Conservation (phyloP, 23 tunicate species). For the Trididemnum clinides region DNA sequence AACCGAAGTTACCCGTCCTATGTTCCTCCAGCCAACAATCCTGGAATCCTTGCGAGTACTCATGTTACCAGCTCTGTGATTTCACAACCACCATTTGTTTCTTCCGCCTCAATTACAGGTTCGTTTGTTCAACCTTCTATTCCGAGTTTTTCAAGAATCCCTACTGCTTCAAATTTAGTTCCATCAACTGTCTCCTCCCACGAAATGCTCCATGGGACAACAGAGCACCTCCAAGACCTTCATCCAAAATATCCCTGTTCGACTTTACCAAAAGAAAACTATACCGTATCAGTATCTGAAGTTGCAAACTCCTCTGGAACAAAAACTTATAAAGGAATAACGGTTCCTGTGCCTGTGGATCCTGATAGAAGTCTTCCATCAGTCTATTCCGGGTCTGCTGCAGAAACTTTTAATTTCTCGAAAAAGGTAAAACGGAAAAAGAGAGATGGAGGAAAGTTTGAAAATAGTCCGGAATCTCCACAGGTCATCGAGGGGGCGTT, state of each 20-base stretch:
- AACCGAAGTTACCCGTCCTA: neutral
- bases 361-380: constrained; percentile 44
- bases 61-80: neutral
- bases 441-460: neutral
- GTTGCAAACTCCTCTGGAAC: neutral
- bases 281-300: neutral
- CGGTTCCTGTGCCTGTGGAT: constrained; percentile 86
- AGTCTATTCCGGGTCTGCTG: neutral
- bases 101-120: neutral
- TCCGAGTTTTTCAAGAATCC: neutral
- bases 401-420: neutral
- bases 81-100: neutral
- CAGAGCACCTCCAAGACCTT: neutral
- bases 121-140: neutral
- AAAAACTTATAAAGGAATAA: constrained; percentile 78
- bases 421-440: constrained; percentile 43
- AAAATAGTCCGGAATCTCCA: neutral
- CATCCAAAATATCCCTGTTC: neutral
- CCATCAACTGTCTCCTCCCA: neutral
- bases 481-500: neutral
- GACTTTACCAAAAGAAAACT: constrained; percentile 26
- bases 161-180: neutral
- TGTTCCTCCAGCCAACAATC: neutral
- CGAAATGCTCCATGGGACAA: no score
- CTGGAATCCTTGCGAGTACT: neutral